phyloP scores from a whole-genome alignment of 2,113 vertebrate species.

The Verasper variegatus region DNA sequence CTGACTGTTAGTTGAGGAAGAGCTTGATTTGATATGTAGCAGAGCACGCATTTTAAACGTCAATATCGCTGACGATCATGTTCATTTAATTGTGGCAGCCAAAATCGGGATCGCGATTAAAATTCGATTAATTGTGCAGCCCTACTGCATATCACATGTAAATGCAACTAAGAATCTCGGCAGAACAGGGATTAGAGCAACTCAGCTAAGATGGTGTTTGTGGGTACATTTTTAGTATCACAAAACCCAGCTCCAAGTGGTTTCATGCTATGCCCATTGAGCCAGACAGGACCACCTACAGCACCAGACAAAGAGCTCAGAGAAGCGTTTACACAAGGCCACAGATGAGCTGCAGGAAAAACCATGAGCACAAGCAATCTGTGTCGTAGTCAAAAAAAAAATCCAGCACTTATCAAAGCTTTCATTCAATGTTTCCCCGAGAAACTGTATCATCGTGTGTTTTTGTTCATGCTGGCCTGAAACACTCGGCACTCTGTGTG shows the following conservation, averaged over 20 bases:
- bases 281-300: constrained; percentile 51
- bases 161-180: constrained; percentile 1
- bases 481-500: not conserved
- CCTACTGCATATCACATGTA: no score
- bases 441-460: not conserved
- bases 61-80: no score
- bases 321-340: not conserved
- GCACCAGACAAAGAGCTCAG: constrained; percentile 50
- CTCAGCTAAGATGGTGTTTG: constrained; percentile 12
- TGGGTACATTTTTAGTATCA: constrained; percentile 33
- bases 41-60: no score
- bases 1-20: no score
- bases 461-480: not conserved
- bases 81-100: no score
- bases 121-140: no score
- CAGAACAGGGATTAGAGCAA: constrained; percentile 18
- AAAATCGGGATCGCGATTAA: no score
- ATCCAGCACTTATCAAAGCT: not conserved
- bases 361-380: not conserved
- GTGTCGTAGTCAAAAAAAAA: not conserved
- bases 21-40: no score
- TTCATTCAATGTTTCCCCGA: not conserved
- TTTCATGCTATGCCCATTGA: constrained; percentile 29
- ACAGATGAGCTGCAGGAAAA: not conserved
- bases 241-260: constrained; percentile 19